A percentile compares a stretch with the other conserved stretches of the same genome.
Evolutionary conservation across 2,797 vertebrate genomes (phyloP).

Genomic region (Hylomyscus alleni): DNA sequence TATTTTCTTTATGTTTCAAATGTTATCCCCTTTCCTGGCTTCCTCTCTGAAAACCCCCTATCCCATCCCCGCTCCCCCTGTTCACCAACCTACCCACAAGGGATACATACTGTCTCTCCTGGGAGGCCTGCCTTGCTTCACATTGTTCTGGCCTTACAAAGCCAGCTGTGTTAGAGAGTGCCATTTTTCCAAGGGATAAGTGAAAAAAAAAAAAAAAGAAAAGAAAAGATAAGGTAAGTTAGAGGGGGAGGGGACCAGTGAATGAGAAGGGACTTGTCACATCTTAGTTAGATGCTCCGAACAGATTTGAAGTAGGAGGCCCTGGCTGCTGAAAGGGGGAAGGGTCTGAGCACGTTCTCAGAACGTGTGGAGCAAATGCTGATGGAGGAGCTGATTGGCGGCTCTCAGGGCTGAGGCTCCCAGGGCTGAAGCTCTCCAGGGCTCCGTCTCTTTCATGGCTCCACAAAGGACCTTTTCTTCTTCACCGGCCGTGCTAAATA

Average conservation of each 20-base stretch:
- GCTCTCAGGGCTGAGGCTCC: too few relatives aligned
- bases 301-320: neutral
- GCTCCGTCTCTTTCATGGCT: slow-evolving; percentile 62
- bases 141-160: neutral
- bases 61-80: too few relatives aligned
- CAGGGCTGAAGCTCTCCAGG: slow-evolving; percentile 67
- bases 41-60: too few relatives aligned
- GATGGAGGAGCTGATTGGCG: slow-evolving; percentile 57
- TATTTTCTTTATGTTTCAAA: too few relatives aligned
- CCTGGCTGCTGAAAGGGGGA: neutral
- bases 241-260: neutral
- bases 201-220: neutral
- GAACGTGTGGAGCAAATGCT: slow-evolving; percentile 37
- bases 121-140: accelerated
- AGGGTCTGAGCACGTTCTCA: neutral
- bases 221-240: neutral
- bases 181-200: neutral
- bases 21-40: too few relatives aligned
- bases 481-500: neutral
- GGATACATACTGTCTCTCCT: neutral
- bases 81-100: too few relatives aligned
- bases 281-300: neutral
- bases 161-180: neutral
- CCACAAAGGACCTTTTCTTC: slow-evolving; percentile 82
- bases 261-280: slow-evolving; percentile 37